Conservation (phyloP, 2,797 vertebrate species). For the Eospalax fontanierii region DNA sequence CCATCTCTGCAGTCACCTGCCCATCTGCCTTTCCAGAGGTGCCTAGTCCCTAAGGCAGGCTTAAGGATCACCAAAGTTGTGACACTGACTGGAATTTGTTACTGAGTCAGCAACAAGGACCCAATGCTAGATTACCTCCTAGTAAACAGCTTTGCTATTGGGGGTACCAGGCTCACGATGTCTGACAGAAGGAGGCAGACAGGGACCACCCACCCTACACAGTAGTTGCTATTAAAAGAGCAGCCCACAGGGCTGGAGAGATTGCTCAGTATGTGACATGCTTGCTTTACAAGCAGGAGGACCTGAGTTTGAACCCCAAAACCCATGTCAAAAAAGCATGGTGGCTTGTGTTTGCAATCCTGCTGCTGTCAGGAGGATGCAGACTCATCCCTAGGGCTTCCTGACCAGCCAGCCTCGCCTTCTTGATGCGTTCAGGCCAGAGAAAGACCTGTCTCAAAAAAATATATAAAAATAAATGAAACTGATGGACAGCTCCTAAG, state of each 20-base stretch:
- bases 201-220: neutral
- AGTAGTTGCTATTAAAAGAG: neutral
- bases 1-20: neutral
- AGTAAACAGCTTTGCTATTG: neutral
- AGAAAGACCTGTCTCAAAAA: neutral
- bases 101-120: fast-evolving
- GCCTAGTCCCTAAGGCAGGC: too few relatives aligned
- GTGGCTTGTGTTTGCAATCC: neutral
- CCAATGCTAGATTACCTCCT: neutral
- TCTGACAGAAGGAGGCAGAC: neutral
- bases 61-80: neutral
- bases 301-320: neutral
- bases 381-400: neutral
- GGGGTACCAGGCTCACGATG: neutral
- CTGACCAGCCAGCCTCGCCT: neutral
- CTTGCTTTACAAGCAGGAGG: neutral
- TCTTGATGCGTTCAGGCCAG: neutral
- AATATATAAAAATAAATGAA: neutral
- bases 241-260: neutral
- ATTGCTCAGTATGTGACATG: too few relatives aligned
- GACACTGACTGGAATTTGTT: neutral
- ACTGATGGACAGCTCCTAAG: neutral
- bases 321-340: neutral
- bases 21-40: neutral
- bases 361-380: neutral